phyloP scores from a whole-genome alignment of 1,140 invertebrate species.

The Goniozus legneri region DNA sequence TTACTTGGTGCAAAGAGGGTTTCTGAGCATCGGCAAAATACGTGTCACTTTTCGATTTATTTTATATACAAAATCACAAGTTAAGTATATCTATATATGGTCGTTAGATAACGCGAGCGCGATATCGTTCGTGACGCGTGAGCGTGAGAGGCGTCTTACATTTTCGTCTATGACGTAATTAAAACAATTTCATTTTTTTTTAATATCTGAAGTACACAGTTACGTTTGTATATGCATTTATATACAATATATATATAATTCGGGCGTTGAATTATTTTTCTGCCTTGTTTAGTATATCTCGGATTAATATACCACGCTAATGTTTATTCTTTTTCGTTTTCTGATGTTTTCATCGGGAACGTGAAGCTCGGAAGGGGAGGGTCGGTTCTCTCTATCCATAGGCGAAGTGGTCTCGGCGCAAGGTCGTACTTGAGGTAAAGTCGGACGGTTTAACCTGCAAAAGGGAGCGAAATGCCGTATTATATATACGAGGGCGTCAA shows the following conservation, averaged over 20 bases:
- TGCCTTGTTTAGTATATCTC: constrained; percentile 21
- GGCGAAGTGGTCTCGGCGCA: constrained; percentile 31
- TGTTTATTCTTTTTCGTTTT: constrained; percentile 30
- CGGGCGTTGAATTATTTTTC: constrained; percentile 3
- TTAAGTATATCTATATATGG: constrained; percentile 32
- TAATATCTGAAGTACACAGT: no score
- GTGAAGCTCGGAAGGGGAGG: no score
- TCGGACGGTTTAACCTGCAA: constrained; percentile 28
- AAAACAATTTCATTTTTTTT: no score
- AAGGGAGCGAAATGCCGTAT: no score
- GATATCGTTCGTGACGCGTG: no score
- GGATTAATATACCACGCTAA: constrained; percentile 38
- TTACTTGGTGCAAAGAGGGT: constrained; percentile 1
- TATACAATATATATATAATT: constrained; percentile 6
- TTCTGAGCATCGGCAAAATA: constrained; percentile 23
- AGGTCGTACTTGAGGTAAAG: constrained; percentile 32
- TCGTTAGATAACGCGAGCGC: no score
- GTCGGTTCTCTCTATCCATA: constrained; percentile 35
- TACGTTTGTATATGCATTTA: constrained; percentile 4
- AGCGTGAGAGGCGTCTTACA: no score
- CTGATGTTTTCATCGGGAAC: constrained; percentile 31
- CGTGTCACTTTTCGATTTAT: constrained; percentile 39
- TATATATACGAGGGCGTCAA: no score
- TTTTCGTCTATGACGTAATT: no score
- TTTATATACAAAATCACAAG: constrained; percentile 49